These are phyloP conservation scores for honey bee (Apis mellifera) DNA, from an alignment of 1,140 invertebrate genomes.

Conservation along the genomic window DNA sequence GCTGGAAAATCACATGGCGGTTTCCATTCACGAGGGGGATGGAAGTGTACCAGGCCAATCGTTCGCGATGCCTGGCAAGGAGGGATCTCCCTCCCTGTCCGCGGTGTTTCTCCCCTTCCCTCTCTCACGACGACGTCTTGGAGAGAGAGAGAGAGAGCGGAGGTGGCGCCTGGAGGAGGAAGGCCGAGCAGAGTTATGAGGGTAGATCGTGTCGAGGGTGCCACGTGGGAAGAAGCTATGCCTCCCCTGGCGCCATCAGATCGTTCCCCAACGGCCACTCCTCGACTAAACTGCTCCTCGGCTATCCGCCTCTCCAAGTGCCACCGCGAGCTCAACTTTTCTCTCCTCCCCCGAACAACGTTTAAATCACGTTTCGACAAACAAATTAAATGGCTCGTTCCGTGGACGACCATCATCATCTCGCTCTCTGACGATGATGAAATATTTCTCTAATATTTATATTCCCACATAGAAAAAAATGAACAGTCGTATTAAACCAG, in stretches of 20 bases:
- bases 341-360: constrained; percentile 15
- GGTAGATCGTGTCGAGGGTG: constrained; percentile 73
- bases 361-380: constrained; percentile 22
- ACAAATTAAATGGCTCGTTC: neutral
- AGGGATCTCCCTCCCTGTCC: neutral
- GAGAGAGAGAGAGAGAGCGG: constrained; percentile 52
- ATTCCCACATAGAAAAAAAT: too few relatives aligned
- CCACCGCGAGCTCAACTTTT: constrained; percentile 49
- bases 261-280: constrained; percentile 80
- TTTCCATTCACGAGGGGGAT: constrained; percentile 37
- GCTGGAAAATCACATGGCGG: constrained; percentile 53
- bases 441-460: too few relatives aligned
- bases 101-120: constrained; percentile 30
- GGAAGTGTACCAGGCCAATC: constrained; percentile 35
- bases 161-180: constrained; percentile 57
- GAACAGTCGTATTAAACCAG: too few relatives aligned
- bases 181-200: constrained; percentile 74
- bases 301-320: constrained; percentile 65
- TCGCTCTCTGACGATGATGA: too few relatives aligned
- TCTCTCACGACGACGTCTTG: constrained; percentile 27
- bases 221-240: constrained; percentile 79
- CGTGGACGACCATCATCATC: too few relatives aligned
- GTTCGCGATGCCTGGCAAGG: constrained; percentile 20
- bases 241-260: constrained; percentile 77
- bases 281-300: constrained; percentile 76